Conservation (phyloP, 1,140 invertebrate species). For the Macrocentrus cingulum region DNA sequence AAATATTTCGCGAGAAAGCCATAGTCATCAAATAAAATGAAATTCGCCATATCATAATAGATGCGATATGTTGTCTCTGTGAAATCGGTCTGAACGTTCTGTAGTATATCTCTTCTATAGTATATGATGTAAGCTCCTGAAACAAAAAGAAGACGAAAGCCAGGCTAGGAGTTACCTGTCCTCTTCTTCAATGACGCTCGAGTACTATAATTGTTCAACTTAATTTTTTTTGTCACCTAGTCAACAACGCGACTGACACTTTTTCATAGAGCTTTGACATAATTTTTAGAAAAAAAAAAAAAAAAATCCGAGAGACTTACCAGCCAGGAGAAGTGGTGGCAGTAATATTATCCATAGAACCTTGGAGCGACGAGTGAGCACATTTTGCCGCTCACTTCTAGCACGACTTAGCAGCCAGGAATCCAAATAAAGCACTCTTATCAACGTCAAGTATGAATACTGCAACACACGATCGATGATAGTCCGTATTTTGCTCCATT, state of each 20-base stretch:
- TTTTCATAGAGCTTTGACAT: not conserved
- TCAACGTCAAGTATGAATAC: slow-evolving; percentile 45
- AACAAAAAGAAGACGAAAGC: slow-evolving; percentile 54
- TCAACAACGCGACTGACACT: too few relatives aligned
- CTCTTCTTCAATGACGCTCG: slow-evolving; percentile 21
- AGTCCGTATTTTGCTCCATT: slow-evolving; percentile 37
- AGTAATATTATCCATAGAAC: slow-evolving; percentile 47
- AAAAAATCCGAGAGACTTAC: slow-evolving; percentile 38
- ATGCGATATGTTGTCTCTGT: slow-evolving; percentile 48
- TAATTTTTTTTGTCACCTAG: too few relatives aligned
- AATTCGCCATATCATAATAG: slow-evolving; percentile 43
- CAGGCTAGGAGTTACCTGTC: slow-evolving; percentile 40
- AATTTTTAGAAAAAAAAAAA: slow-evolving; percentile 17
- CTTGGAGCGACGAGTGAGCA: slow-evolving; percentile 34
- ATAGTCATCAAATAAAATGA: slow-evolving; percentile 38
- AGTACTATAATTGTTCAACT: not conserved
- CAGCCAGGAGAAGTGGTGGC: slow-evolving; percentile 41
- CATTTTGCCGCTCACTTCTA: slow-evolving; percentile 35
- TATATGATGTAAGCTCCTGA: slow-evolving; percentile 55
- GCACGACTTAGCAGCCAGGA: slow-evolving; percentile 49
- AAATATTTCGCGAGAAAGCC: slow-evolving; percentile 48
- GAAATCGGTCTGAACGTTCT: slow-evolving; percentile 47
- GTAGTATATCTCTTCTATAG: slow-evolving; percentile 51
- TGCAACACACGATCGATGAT: slow-evolving; percentile 34
- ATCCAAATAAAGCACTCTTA: slow-evolving; percentile 45